phyloP scores from a whole-genome alignment of 2,797 vertebrate species.

The Lagorchestes hirsutus region DNA sequence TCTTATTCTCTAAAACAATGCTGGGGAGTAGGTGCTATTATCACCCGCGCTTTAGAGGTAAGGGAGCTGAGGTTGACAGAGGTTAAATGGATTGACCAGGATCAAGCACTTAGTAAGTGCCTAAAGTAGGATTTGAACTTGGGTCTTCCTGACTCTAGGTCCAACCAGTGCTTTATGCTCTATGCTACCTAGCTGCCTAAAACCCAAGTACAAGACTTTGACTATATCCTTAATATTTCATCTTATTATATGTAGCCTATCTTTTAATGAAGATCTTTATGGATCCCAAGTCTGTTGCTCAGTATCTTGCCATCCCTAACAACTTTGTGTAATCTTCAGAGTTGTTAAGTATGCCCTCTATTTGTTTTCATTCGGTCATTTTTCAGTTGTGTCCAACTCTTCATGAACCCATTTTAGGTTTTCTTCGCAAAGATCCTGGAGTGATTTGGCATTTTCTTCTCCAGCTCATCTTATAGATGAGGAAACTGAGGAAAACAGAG shows the following conservation, averaged over 20 bases:
- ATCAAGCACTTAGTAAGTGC: no score
- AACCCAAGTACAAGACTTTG: background rate
- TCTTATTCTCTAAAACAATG: background rate
- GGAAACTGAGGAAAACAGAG: background rate
- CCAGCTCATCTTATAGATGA: background rate
- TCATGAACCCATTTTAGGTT: background rate
- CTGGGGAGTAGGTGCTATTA: background rate
- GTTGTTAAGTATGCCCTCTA: background rate
- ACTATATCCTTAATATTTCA: background rate
- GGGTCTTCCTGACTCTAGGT: background rate
- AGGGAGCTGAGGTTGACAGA: background rate
- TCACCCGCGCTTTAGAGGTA: background rate
- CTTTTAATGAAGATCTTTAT: background rate
- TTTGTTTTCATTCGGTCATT: background rate
- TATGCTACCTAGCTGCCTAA: background rate
- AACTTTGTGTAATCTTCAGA: background rate
- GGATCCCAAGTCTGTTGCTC: background rate
- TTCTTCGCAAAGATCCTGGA: background rate
- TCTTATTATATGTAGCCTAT: background rate
- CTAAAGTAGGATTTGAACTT: background rate
- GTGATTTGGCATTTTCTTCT: background rate
- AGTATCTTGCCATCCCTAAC: background rate
- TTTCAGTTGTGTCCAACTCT: background rate
- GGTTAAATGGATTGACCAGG: background rate
- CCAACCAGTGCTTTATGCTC: background rate